Conservation (phyloP, 2,113 vertebrate genomes). For the Prinia subflava region DNA sequence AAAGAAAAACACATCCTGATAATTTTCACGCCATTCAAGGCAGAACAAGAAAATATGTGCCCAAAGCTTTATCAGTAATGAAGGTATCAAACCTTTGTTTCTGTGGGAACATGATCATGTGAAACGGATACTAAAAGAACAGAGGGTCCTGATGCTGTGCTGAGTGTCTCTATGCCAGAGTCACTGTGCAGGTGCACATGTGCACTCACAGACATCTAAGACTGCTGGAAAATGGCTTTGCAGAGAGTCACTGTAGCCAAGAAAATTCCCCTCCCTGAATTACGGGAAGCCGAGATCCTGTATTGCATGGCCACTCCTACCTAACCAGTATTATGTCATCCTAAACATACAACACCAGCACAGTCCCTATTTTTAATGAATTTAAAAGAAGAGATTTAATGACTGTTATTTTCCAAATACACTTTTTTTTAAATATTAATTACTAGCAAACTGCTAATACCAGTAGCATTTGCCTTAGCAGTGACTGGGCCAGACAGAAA, state of each 20-base stretch:
- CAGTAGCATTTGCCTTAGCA: background rate
- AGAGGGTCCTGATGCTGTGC: background rate
- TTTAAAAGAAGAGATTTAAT: background rate
- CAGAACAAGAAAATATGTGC: background rate
- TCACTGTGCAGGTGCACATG: fast-evolving
- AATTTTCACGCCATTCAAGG: background rate
- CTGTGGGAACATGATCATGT: background rate
- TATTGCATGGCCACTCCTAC: background rate
- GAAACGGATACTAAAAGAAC: background rate
- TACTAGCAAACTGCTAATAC: background rate
- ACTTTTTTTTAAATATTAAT: background rate
- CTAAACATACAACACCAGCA: background rate
- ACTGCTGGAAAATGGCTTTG: background rate
- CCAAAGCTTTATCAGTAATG: background rate
- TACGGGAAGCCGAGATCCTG: background rate
- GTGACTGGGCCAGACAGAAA: background rate
- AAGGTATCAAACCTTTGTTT: background rate
- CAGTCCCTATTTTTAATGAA: background rate
- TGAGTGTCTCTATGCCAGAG: background rate
- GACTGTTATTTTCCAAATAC: background rate
- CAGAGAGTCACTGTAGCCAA: background rate
- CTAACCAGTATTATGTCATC: background rate
- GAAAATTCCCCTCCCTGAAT: background rate
- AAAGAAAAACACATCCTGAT: background rate
- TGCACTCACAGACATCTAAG: background rate